Conservation (phyloP, 2,113 vertebrate species). For the Columba janthina region DNA sequence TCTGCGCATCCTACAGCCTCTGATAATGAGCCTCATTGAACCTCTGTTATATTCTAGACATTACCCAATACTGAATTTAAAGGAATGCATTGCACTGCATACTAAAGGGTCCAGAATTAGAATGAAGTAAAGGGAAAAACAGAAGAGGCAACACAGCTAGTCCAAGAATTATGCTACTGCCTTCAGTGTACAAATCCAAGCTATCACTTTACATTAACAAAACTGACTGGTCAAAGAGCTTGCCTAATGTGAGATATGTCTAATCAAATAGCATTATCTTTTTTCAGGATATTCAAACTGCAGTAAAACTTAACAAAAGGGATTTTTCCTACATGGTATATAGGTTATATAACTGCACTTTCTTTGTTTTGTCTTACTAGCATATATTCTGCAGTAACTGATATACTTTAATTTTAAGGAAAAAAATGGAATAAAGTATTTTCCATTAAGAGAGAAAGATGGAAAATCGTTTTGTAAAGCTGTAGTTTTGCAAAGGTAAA, state of each 20-base stretch:
- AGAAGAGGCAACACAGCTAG: background rate
- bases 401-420: background rate
- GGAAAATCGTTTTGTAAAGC: background rate
- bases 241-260: background rate
- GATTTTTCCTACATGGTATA: background rate
- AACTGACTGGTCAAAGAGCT: background rate
- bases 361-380: background rate
- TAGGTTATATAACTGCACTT: background rate
- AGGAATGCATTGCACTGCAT: background rate
- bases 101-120: background rate
- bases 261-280: background rate
- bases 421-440: background rate
- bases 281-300: background rate
- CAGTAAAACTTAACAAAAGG: background rate
- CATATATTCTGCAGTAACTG: background rate
- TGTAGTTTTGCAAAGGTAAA: background rate
- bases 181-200: background rate
- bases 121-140: background rate
- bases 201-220: background rate
- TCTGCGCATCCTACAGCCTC: background rate
- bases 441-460: background rate
- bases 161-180: background rate
- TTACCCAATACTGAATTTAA: conserved; percentile 27
- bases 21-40: conserved; percentile 37
- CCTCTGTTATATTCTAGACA: background rate